Evolutionary conservation across 2,888 invertebrate genomes (phyloP), one percentile per base, ranked within the genome.

Genomic region (Ormyrus labotus): DNA sequence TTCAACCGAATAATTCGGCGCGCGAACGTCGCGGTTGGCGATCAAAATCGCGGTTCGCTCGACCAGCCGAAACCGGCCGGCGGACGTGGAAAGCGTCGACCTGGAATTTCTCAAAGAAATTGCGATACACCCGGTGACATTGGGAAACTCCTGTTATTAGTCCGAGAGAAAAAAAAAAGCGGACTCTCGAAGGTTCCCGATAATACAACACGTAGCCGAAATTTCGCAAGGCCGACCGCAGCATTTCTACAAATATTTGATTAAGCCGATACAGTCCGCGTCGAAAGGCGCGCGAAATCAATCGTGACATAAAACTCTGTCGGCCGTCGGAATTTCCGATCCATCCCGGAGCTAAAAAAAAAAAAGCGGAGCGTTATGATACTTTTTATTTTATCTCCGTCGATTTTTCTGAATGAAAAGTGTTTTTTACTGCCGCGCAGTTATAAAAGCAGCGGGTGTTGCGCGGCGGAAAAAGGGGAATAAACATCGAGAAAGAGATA

Each of bases 101-200:
- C 71, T 50, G 71, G 61, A 71, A 76, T 80, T 68, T 71, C 63
- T 57, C 50, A 68, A 80, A 57, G 65, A 58, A 75, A 80, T 80
- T 64, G 70, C 70, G 68, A 63, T 68, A 63, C 34, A 63, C 34
- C n/a, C 57, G 45, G 55, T 75, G 58, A 65, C 53, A 72, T 80
- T 76, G 76, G 61, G 76, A 61, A 57, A 76, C 64, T 48, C 51
- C 4, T 51, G 51, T 68, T 67, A 72, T 72, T 70, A 61, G 58
- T 69, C 51, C 69, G 10, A 51, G 57, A n/a, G 11, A 48, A 60
- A 4, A 34, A 77, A 63, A 68, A 73, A 61, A 72, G 45, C 0
- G 50, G 11, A 48, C 5, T 0, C 34, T n/a, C 45, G 64, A 79
- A 79, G 68, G 68, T 45, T 69, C 57, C 34, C 50, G 51, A 11